Evolutionary conservation across 2,797 vertebrate species (phyloP), one percentile per base, ranked within the genome.

Genomic region (Cirrhinus molitorella): DNA sequence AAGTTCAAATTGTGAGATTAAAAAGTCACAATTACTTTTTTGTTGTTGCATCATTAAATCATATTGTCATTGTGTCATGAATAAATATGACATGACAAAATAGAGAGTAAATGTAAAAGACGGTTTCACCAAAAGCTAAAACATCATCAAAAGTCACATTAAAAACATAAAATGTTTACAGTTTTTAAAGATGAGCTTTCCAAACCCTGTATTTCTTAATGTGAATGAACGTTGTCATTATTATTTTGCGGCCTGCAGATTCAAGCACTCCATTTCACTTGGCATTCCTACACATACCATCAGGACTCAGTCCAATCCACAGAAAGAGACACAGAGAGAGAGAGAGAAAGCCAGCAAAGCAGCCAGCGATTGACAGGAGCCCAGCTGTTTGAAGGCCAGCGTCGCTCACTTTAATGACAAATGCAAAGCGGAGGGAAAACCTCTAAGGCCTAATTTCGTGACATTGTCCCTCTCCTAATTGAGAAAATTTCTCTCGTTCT

Each of bases 381-480:
- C 73, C 81, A 84, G 68, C 80, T 85, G 86, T 79, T 82, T 55
- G 34, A n/a, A 81, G 66, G 12, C 55, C 81, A 82, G 75, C 63
- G 61, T 51, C 49, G 53, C 16, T 55, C 85, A 66, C 63, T 85
- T 89, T 79, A 87, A 87, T 84, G 74, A 80, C 47, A 49, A 86
- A 83, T 81, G 82, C 75, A 73, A 81, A 79, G 67, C 3, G 31
- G 28, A 80, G 73, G 66, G 63, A 75, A 85, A 92, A 89, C 93
- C 95, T 95, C 91, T 92, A 92, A 95, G 94, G 94, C 93, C 90
- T 94, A 94, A 95, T 95, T 96, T 94, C 88, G 88, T 70, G 86
- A 93, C 92, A 92, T 92, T 93, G 92, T 94, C 93, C 93, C 93
- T 91, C 84, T 85, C 89, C 93, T 95, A 95, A 95, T 95, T 95